Evolutionary conservation across 1,140 invertebrate species (phyloP), one percentile per base, ranked within the genome.

Genomic region (Drosophila tsacasi): DNA sequence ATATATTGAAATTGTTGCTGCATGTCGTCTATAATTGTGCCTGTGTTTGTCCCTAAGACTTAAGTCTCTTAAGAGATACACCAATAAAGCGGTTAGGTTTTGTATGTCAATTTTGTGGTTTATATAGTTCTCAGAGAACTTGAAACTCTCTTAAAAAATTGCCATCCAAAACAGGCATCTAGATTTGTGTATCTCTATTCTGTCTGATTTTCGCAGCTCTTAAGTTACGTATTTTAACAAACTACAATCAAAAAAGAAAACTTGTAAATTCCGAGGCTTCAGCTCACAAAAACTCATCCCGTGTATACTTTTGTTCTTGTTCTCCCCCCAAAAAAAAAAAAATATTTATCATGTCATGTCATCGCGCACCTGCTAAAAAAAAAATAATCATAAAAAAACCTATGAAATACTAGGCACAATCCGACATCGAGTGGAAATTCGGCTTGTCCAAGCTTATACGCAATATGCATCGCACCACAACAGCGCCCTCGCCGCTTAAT

Each of bases 361-460:
- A 57, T 63, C 68, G 49, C 68, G 23, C 60, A 69, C 58, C 50
- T 44, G 62, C 60, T 54, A 85, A 61, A 42, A 50, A 15, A 58
- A 46, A 39, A 39, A 47, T 37, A 35, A 72, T 35, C 62, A 52
- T 66, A 69, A 69, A 84, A 84, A 85, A 90, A 86, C 89, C 83
- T 91, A 91, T 91, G 76, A 91, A 91, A 91, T 84, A 87, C 83
- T 87, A 98, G 95, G 98, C 98, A 47, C 98, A 99, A 95, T 99
- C 99, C n/a, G 99, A 99, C 94, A 99, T 99, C 83, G 99, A 99
- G 94, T 99, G 99, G 99, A 99, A 99, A 94, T 99, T 99, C 93
- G 99, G 99, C 35, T 94, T 99, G 81, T 99, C 99, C 47, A 99
- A 99, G 94, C 95, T 99, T 81, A 99, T 99, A 91, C 95, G 98